Conservation (phyloP, 2,113 vertebrate species). For the Psephotus haematonotus region DNA sequence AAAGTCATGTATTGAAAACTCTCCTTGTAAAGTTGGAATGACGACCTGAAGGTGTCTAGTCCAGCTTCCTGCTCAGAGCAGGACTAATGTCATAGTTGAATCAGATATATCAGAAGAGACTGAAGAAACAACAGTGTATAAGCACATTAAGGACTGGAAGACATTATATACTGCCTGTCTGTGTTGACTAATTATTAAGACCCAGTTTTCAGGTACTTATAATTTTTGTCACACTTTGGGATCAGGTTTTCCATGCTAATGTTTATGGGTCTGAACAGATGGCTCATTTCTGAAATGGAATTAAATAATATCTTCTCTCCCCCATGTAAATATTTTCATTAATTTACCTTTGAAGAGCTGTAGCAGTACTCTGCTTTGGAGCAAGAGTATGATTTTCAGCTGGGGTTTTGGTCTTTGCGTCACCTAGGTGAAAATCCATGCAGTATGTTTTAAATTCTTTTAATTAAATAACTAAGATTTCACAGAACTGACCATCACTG, state of each 20-base stretch:
- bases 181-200: neutral
- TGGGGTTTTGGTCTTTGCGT: neutral
- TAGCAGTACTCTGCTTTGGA: neutral
- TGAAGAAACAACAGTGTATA: neutral
- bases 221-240: neutral
- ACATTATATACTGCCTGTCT: neutral
- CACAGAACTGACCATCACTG: neutral
- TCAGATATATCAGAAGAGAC: neutral
- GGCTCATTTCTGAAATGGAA: neutral
- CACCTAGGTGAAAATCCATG: neutral
- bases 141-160: neutral
- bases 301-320: neutral
- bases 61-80: neutral
- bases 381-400: neutral
- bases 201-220: neutral
- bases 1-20: rapidly evolving
- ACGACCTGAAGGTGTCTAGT: neutral
- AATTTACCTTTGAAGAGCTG: neutral
- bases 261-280: rapidly evolving
- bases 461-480: neutral
- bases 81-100: neutral
- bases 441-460: neutral
- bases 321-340: neutral
- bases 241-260: neutral
- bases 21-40: neutral